These are phyloP conservation scores for Conopomorpha cramerella DNA, from an alignment of 1,140 invertebrate species.

Conservation along the genomic window DNA sequence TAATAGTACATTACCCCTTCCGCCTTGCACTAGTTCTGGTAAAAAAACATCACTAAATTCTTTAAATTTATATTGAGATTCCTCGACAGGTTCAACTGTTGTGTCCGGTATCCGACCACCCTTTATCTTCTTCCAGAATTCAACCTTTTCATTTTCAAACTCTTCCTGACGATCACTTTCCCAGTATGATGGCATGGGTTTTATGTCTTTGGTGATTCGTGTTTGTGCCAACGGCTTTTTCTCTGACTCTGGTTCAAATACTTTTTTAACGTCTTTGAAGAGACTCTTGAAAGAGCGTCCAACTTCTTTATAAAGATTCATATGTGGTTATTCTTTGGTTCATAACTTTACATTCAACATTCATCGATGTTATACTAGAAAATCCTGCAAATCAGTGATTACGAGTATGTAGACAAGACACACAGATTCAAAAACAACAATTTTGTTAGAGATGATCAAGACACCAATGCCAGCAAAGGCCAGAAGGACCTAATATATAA, in stretches of 20 bases:
- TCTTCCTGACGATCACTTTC: too few relatives aligned
- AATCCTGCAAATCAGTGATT: conserved; percentile 54
- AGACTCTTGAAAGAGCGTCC: too few relatives aligned
- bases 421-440: conserved; percentile 43
- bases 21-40: conserved; percentile 26
- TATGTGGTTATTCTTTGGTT: conserved; percentile 29
- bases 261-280: too few relatives aligned
- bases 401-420: conserved; percentile 52
- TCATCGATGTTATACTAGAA: conserved; percentile 38
- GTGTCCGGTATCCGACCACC: conserved; percentile 43
- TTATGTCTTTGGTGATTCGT: too few relatives aligned
- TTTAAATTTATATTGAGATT: conserved; percentile 47
- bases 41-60: conserved; percentile 25
- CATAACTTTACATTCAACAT: conserved; percentile 31
- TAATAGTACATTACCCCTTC: conserved; percentile 43
- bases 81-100: conserved; percentile 32
- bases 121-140: too few relatives aligned
- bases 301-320: conserved; percentile 47
- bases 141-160: too few relatives aligned
- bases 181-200: conserved; percentile 51
- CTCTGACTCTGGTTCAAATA: too few relatives aligned
- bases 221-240: too few relatives aligned
- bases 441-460: conserved; percentile 12
- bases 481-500: too few relatives aligned
- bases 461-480: neutral